These are phyloP conservation scores for Eristalis intricaria DNA, from an alignment of 2,888 invertebrate species.

Conservation along the genomic window DNA sequence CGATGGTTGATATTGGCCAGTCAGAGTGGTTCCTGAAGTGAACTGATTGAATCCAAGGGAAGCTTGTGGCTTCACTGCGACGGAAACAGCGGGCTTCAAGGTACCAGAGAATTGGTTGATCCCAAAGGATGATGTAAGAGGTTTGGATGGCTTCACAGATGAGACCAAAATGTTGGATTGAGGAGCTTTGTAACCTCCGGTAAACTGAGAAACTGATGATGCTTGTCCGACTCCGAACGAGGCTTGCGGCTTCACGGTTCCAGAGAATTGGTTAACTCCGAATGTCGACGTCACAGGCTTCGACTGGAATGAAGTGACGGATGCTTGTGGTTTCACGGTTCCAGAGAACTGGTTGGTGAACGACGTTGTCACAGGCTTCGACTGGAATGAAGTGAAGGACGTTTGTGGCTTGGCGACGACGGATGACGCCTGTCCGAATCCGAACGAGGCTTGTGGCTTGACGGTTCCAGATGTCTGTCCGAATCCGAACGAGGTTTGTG, in stretches of 20 bases:
- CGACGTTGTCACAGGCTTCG: background rate
- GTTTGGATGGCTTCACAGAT: background rate
- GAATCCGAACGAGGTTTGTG: background rate
- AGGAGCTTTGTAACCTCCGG: background rate
- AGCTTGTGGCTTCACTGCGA: background rate
- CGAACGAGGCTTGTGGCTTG: too few relatives aligned
- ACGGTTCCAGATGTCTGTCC: background rate
- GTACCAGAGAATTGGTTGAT: background rate
- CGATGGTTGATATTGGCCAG: slow-evolving; percentile 8
- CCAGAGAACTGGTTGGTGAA: background rate
- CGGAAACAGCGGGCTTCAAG: background rate
- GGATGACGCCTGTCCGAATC: too few relatives aligned
- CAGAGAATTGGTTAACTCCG: too few relatives aligned
- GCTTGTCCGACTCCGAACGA: background rate
- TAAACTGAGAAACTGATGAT: background rate
- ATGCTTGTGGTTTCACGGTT: background rate
- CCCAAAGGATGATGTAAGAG: background rate
- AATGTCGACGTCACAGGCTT: background rate
- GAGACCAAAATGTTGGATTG: background rate
- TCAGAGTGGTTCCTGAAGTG: background rate
- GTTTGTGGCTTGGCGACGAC: slow-evolving; percentile 5
- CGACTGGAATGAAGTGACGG: too few relatives aligned
- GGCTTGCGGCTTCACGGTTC: background rate
- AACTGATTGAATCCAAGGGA: background rate
- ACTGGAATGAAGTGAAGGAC: background rate